These are phyloP conservation scores for Hiodon alosoides DNA, from an alignment of 2,113 vertebrate species.

Conservation along the genomic window DNA sequence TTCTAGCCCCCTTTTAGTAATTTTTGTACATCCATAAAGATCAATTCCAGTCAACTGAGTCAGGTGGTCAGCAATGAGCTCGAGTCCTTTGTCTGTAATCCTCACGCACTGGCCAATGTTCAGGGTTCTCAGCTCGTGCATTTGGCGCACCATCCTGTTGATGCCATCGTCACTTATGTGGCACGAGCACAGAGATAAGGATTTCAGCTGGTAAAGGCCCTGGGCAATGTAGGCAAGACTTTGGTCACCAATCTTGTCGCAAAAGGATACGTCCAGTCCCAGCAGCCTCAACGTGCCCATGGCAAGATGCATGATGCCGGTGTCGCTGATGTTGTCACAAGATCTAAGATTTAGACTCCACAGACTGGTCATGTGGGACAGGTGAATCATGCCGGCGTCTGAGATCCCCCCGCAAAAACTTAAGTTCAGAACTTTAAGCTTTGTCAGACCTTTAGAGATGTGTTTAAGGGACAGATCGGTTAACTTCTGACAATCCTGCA, in stretches of 20 bases:
- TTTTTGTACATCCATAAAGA: constrained; percentile 95
- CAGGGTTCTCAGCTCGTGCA: constrained; percentile 93
- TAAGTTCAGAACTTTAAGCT: constrained; percentile 89
- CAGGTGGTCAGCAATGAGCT: constrained; percentile 94
- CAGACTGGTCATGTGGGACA: constrained; percentile 93
- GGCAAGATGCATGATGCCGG: constrained; percentile 94
- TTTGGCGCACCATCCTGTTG: constrained; percentile 96
- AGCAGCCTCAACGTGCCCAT: constrained; percentile 92
- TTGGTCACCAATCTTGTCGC: constrained; percentile 96
- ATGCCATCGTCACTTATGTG: constrained; percentile 96
- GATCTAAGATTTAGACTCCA: constrained; percentile 92
- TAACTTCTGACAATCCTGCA: constrained; percentile 98
- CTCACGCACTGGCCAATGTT: constrained; percentile 97
- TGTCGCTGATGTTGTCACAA: constrained; percentile 97
- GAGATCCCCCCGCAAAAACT: constrained; percentile 97
- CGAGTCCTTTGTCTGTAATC: constrained; percentile 97
- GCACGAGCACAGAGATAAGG: constrained; percentile 94
- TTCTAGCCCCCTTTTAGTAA: constrained; percentile 95
- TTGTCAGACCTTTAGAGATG: constrained; percentile 84
- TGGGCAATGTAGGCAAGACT: constrained; percentile 95
- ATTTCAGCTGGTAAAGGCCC: constrained; percentile 89
- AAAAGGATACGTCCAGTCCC: constrained; percentile 92
- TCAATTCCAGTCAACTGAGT: constrained; percentile 94
- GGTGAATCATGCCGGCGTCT: constrained; percentile 91
- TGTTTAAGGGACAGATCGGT: constrained; percentile 94